These are phyloP conservation scores for Stylophora pistillata DNA, from an alignment of 64 coral and sea anemone species.

Conservation along the genomic window DNA sequence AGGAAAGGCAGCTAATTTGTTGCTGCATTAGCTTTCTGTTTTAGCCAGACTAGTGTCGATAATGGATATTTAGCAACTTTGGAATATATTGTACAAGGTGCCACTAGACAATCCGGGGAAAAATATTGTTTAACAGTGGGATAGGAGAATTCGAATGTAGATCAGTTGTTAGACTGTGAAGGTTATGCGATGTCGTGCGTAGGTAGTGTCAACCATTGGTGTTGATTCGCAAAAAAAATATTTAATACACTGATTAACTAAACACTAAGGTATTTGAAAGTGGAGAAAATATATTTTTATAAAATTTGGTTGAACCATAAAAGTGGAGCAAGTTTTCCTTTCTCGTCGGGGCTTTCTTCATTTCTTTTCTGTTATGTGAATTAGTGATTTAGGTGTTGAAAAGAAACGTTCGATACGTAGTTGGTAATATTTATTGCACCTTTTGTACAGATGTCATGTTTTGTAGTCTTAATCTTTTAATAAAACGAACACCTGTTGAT, in stretches of 20 bases:
- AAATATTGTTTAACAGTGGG: not conserved
- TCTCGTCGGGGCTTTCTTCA: not conserved
- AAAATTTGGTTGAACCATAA: not conserved
- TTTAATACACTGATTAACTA: not conserved
- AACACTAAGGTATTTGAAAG: conserved; percentile 2
- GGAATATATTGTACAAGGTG: not conserved
- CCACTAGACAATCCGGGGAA: not conserved
- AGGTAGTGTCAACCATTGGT: not conserved
- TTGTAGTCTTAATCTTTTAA: conserved; percentile 65
- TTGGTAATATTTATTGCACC: conserved; percentile 28
- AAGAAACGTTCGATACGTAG: not conserved
- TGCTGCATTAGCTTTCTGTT: too few relatives aligned
- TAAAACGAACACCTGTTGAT: conserved; percentile 23
- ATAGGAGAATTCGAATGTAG: not conserved
- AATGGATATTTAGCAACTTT: not conserved
- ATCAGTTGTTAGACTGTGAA: not conserved
- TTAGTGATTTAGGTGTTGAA: conserved; percentile 36
- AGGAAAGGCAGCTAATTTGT: not conserved
- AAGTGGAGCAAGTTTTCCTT: not conserved
- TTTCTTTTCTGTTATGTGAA: not conserved
- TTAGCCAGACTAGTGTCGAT: not conserved
- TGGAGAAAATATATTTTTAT: conserved; percentile 48
- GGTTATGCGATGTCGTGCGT: not conserved
- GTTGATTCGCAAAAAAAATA: not conserved
- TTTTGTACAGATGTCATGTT: conserved; percentile 68